Base-by-base conservation (phyloP, 2,888 invertebrate species). In the Harpalus rubripes region DNA sequence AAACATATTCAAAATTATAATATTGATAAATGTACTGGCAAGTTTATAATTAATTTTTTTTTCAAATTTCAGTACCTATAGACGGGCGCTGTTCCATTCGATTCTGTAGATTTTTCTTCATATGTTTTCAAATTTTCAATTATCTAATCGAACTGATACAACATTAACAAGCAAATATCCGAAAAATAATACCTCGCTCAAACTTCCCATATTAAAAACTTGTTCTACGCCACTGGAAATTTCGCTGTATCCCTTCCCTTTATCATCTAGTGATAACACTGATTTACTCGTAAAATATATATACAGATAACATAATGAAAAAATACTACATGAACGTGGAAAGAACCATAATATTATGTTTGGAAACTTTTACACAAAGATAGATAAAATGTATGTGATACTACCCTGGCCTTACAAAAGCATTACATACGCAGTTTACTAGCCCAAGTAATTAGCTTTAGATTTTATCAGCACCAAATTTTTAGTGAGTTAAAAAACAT, bases 221-320 rank as follows among this genome's bases (percentile, higher is more conserved):
- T 12, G 61, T 39, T 22, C 59, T 18, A 83, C 83, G 83, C 61
- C 83, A 74, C 83, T 83, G 83, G 15, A 18, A 52, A 12, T 16
- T 82, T 26, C 63, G 3, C 41, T 18, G 68, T 52, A 10, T 76
- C 76, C 58, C 76, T 22, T 56, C 22, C 16, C 15, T 7, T 12
- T n/a, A 56, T 78, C 76, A 87, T 87, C 87, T 85, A 88, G 87
- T 89, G 91, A 91, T 91, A 91, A 91, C 90, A 89, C 89, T 90
- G 91, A 91, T 91, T 91, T 91, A 91, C 90, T 90, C 89, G 89
- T 88, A 88, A 87, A 89, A 89, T 89, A 90, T 90, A 90, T 90
- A 90, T 90, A 91, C 22, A 22, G 90, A 91, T 91, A 91, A 91
- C 90, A 90, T 91, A 91, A 91, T 91, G 91, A 90, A 91, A 91